Evolutionary conservation across 2,888 invertebrate species (phyloP), one percentile per base, ranked within the genome.

Genomic region (Calliphora vomitoria): DNA sequence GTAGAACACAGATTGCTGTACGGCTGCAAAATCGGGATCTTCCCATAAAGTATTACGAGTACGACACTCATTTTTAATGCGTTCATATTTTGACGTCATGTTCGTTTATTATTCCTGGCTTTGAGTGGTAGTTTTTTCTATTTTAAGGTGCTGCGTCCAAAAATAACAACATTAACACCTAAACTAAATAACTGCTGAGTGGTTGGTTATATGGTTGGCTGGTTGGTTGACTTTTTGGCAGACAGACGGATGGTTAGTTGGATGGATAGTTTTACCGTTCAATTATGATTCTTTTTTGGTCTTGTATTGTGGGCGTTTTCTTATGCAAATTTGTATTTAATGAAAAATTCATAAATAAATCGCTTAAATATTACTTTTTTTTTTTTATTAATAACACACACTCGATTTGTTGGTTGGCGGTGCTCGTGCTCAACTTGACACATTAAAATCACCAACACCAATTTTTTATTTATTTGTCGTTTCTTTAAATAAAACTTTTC

Each of bases 11-110:
- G 98, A 98, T 6, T 97, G 95, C 94, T 98, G 98, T 10, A 96
- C 96, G 4, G 98, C 97, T 4, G 97, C 97, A 94, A 98, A 98
- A 93, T 98, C 98, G 0, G 97, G 97, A 94, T 98, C 98, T 94
- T 98, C 98, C 97, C 97, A 98, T 25, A 97, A 95, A 92, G 96
- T 96, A 58, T 96, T 96, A 90, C 96, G 95, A 94, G 97, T 96
- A 92, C 97, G 95, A 94, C 98, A 98, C 91, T 96, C 95, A 91
- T 96, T 95, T 94, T 96, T 96, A 91, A 98, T 96, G 88, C 96
- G 96, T 94, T 98, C 98, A 95, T 97, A 98, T 89, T 93, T 93
- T 69, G 94, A 92, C 86, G 93, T 93, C 94, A 94, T 94, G 53
- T 75, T 85, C 25, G 11, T 50, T 58, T 75, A 8, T n/a, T 8